phyloP scores from a whole-genome alignment of 1,140 invertebrate genomes.

The Zaprionus davidi region DNA sequence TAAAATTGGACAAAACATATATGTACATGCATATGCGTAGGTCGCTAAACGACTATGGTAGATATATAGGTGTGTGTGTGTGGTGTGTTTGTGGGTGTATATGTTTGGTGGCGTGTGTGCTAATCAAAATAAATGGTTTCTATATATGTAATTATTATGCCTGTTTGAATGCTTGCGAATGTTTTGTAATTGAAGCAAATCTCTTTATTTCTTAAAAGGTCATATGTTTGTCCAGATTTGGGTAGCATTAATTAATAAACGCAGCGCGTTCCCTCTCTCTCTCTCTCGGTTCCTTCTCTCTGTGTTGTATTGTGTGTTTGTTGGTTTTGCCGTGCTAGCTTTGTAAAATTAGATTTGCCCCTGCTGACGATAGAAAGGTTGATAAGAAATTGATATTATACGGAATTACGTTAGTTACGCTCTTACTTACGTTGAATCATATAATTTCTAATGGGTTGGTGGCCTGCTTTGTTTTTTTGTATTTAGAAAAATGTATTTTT shows the following conservation, averaged over 20 bases:
- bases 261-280: constrained; percentile 17
- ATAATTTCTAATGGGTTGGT: constrained; percentile 56
- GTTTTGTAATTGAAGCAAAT: constrained; percentile 65
- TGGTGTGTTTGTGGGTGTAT: constrained; percentile 22
- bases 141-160: constrained; percentile 41
- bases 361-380: constrained; percentile 64
- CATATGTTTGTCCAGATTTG: constrained; percentile 49
- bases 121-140: constrained; percentile 63
- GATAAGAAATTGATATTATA: constrained; percentile 58
- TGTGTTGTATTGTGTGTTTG: not conserved
- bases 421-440: constrained; percentile 62
- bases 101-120: constrained; percentile 55
- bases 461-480: constrained; percentile 46
- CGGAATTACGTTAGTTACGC: constrained; percentile 52
- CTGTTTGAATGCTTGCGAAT: constrained; percentile 52
- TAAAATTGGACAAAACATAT: constrained; percentile 69
- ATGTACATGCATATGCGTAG: constrained; percentile 45
- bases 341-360: constrained; percentile 59
- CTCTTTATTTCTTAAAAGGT: constrained; percentile 62
- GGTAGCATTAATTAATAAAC: constrained; percentile 27
- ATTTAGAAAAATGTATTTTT: constrained; percentile 59
- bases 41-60: constrained; percentile 42
- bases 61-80: constrained; percentile 9
- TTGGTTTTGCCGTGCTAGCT: constrained; percentile 24
- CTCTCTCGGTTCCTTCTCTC: constrained; percentile 25